A percentile compares a stretch with the other conserved stretches of the same genome.
Evolutionary conservation across 2,797 vertebrate genomes (phyloP).

Genomic region (Threskiornis aethiopicus): DNA sequence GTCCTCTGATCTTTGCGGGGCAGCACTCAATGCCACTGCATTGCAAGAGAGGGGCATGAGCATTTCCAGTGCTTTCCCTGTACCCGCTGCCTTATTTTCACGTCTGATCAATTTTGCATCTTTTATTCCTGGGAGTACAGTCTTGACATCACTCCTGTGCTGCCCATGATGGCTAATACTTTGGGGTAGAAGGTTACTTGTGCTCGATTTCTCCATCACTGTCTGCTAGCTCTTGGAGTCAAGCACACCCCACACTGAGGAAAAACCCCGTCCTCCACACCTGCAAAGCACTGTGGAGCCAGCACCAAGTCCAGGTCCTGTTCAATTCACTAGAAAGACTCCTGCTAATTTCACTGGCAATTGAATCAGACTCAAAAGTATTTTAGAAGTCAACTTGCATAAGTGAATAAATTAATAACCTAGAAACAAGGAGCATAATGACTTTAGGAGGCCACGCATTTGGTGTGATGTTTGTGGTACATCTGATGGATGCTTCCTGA

Average conservation of each 20-base stretch:
- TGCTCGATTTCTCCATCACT: fast-evolving
- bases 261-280: fast-evolving
- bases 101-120: not conserved
- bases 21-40: not conserved
- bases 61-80: not conserved
- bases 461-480: not conserved
- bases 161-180: not conserved
- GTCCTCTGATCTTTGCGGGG: not conserved
- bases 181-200: not conserved
- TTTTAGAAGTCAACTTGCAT: not conserved
- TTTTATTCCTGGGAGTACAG: not conserved
- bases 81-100: not conserved
- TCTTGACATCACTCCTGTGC: no score
- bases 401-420: not conserved
- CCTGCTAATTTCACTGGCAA: not conserved
- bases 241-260: fast-evolving
- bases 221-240: not conserved
- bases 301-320: not conserved
- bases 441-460: not conserved
- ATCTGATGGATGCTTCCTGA: not conserved
- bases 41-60: not conserved
- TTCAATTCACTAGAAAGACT: not conserved
- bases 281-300: not conserved
- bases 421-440: not conserved
- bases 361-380: not conserved